A percentile compares a stretch with the other conserved stretches of the same genome.
These are phyloP conservation scores for Passer domesticus DNA, from an alignment of 2,113 vertebrate genomes.

Conservation along the genomic window DNA sequence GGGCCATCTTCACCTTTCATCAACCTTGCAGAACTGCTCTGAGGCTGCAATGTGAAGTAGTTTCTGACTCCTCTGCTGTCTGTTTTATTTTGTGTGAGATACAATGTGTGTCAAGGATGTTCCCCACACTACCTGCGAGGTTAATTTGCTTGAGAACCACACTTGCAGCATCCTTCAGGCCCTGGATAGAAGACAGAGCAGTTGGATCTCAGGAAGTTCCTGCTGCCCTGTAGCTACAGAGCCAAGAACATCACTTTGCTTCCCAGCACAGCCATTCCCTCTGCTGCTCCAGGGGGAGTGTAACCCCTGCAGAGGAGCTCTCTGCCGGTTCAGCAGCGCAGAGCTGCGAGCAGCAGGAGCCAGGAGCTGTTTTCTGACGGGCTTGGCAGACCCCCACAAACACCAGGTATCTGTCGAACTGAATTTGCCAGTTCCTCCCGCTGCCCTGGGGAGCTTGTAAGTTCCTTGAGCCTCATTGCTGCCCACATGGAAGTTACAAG, in stretches of 20 bases:
- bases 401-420: slow-evolving; percentile 22
- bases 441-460: slow-evolving; percentile 24
- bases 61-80: not conserved
- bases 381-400: slow-evolving; percentile 6
- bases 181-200: not conserved
- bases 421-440: slow-evolving; percentile 15
- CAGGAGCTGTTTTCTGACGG: not conserved
- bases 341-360: not conserved
- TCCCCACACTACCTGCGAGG: not conserved
- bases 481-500: not conserved
- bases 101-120: not conserved
- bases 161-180: not conserved
- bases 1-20: not conserved
- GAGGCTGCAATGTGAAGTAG: not conserved
- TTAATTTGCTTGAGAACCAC: not conserved
- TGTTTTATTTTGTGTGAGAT: not conserved
- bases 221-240: not conserved
- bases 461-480: slow-evolving; percentile 31
- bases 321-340: not conserved
- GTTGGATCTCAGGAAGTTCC: not conserved
- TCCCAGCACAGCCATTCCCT: not conserved
- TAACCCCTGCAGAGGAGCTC: not conserved
- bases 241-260: not conserved
- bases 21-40: not conserved
- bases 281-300: not conserved